Evolutionary conservation across 2,113 vertebrate species (phyloP), one percentile per base, ranked within the genome.

Genomic region (Bombycilla garrulus): DNA sequence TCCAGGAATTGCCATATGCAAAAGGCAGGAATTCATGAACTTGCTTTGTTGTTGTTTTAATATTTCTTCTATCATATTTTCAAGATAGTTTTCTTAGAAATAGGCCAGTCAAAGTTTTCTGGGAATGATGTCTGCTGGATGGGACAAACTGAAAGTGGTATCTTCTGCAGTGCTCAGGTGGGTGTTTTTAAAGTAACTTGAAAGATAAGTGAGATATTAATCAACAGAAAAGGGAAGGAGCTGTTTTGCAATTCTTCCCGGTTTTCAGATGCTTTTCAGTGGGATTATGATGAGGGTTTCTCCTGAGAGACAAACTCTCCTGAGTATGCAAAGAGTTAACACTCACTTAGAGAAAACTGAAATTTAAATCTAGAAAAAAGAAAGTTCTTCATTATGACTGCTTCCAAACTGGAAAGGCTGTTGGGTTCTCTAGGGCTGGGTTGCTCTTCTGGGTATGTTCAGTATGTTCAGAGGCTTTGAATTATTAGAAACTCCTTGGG

Each of bases 1-100:
- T 97, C 97, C 90, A 92, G 94, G 76, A 93, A 86, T 60, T 84
- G 97, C 98, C 97, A 97, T 98, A 98, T 98, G 98, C 97, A 97
- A 97, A 98, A 97, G 92, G 97, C 93, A 98, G 97, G 94, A 96
- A 95, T 89, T 64, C 61, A 96, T 97, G 98, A 65, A 95, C 60
- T 53, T 67, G 17, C 15, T 77, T 77, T 58, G 1, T 8, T 8
- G 7, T 13, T 10, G 2, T 93, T 28, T 5, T 28, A 38, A 54
- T 67, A 29, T 86, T 96, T 64, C 7, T 78, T 73, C n/a, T 86
- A 18, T 36, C 24, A 38, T 67, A 21, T 64, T 93, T 96, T 91
- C n/a, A 79, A 13, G n/a, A 77, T 3, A n/a, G 38, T 24, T 61
- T 83, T 81, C 78, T 82, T 71, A 12, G 9, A 84, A 95, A 56